Evolutionary conservation across 2,797 vertebrate species (phyloP), one percentile per base, ranked within the genome.

Genomic region (Diplodus sargus): DNA sequence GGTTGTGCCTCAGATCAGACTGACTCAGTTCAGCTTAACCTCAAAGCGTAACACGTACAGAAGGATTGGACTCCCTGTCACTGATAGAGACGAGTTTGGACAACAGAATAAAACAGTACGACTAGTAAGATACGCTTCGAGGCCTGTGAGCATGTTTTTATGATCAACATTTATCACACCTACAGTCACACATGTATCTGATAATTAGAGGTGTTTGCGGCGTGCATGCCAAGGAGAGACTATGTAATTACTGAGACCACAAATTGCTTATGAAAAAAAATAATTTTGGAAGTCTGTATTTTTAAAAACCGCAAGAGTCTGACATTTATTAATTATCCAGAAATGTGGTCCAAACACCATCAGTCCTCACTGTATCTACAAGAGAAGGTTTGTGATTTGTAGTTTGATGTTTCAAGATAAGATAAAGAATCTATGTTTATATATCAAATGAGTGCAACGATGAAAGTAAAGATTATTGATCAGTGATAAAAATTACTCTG

Each of bases 1-100:
- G 85, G 85, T 71, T 84, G 70, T 79, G 74, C 76, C 7, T 82
- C 74, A 73, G 69, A 87, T 85, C 81, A 79, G 62, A 87, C 70
- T n/a, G 22, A 56, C 28, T 82, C 52, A 67, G 72, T 84, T 81
- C 71, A 53, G 79, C 54, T 72, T 56, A 75, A 75, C 68, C 51
- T 22, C 47, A 64, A 60, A 83, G 23, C 43, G 34, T n/a, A 71
- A 74, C 23, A 62, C 53, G 75, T 47, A 65, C 34, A 64, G 48
- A 62, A 25, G 3, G 49, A 70, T 0, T 61, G 3, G 42, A 51
- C 61, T 61, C 54, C 47, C 25, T 81, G 64, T 34, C 58, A 51
- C 7, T n/a, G 14, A 48, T 25, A 15, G 16, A 71, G 18, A 23
- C 0, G 3, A 4, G 28, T 49, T 73, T 60, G 17, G 12, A 49